Evolutionary conservation across 2,113 vertebrate genomes (phyloP).

Genomic region (Nicator chloris): DNA sequence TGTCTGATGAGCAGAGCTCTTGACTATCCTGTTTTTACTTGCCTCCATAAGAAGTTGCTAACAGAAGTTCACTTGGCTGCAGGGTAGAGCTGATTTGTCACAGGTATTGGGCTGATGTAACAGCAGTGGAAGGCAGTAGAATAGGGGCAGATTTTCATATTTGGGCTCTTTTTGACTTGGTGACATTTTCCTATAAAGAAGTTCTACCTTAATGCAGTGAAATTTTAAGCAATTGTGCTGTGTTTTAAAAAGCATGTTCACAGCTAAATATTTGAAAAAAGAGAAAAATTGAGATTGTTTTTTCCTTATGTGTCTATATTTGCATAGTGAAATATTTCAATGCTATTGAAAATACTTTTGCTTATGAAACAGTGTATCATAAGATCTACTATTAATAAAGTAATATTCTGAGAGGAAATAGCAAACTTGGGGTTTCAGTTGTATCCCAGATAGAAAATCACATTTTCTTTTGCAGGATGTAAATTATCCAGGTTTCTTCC

Average conservation of each 20-base stretch:
- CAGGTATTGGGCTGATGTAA: conserved; percentile 71
- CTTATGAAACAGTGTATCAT: background rate
- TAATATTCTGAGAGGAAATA: background rate
- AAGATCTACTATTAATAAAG: background rate
- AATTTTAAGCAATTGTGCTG: conserved; percentile 38
- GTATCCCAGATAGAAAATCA: background rate
- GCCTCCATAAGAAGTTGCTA: conserved; percentile 72
- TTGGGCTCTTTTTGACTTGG: background rate
- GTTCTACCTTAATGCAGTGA: conserved; percentile 47
- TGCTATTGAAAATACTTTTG: background rate
- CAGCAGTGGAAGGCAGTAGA: conserved; percentile 68
- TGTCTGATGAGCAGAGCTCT: conserved; percentile 68
- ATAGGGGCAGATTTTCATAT: background rate
- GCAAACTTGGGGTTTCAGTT: background rate
- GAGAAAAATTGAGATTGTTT: background rate
- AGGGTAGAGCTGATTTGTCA: conserved; percentile 75
- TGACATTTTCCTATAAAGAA: conserved; percentile 57
- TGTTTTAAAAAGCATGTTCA: conserved; percentile 37
- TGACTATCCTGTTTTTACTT: conserved; percentile 68
- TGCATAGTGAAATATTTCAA: background rate
- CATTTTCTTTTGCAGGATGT: background rate
- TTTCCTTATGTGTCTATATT: background rate
- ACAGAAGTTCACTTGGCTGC: conserved; percentile 76
- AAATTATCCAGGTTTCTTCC: background rate
- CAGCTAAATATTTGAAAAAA: background rate